Evolutionary conservation across 2,113 vertebrate species (phyloP).

Genomic region (Leptosomus discolor): DNA sequence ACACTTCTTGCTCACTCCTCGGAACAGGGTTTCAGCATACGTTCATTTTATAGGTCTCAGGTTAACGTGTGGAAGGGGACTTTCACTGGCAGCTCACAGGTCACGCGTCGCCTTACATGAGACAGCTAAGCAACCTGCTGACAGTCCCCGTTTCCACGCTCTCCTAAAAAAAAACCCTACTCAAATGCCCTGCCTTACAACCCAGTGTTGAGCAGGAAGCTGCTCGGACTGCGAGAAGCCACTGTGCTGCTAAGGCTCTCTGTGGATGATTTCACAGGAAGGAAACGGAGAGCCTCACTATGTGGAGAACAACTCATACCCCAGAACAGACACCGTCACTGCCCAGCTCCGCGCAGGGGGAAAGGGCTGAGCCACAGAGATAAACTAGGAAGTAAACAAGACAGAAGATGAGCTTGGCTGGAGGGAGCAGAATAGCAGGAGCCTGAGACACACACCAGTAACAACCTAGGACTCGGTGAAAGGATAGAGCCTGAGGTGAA

Average conservation of each 20-base stretch:
- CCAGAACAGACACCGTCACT: not conserved
- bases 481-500: not conserved
- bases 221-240: not conserved
- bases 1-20: not conserved
- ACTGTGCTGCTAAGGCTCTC: not conserved
- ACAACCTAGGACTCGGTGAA: rapidly evolving
- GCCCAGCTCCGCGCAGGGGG: not conserved
- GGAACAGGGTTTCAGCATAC: not conserved
- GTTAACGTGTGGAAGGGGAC: not conserved
- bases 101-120: not conserved
- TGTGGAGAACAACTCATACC: not conserved
- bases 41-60: not conserved
- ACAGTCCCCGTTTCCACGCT: rapidly evolving
- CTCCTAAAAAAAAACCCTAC: not conserved
- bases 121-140: not conserved
- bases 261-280: slow-evolving; percentile 16
- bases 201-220: not conserved
- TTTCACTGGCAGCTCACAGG: not conserved
- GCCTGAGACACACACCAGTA: not conserved
- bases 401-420: not conserved
- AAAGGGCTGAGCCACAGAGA: slow-evolving; percentile 1
- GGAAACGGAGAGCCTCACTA: not conserved
- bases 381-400: slow-evolving; percentile 49
- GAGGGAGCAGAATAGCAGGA: not conserved
- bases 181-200: not conserved